Evolutionary conservation across 37 sponge, comb jelly and placozoan species (phyloP).

Genomic region (Geodia barretti): DNA sequence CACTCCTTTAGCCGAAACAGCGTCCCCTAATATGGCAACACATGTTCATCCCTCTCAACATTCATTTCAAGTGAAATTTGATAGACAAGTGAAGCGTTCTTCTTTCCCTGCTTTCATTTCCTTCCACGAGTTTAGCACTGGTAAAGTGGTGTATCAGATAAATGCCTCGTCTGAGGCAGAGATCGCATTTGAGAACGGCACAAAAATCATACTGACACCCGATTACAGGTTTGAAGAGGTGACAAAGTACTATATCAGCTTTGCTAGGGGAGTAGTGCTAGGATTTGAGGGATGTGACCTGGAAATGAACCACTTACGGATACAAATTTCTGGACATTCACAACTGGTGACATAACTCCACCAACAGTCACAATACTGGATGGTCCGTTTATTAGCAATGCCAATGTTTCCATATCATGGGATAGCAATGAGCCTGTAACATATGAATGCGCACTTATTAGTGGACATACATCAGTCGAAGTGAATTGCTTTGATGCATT

Average conservation of each 20-base stretch:
- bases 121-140: conserved; percentile 12
- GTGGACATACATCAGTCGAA: neutral
- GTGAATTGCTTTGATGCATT: conserved; percentile 29
- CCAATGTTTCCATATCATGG: conserved; percentile 25
- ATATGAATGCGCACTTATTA: conserved; percentile 2
- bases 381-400: conserved; percentile 16
- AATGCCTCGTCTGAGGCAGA: conserved; percentile 27
- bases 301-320: conserved; percentile 38
- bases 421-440: conserved; percentile 26
- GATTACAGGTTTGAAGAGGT: conserved; percentile 12
- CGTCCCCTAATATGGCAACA: conserved; percentile 9
- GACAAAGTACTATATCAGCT: conserved; percentile 8
- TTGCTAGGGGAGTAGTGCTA: conserved; percentile 37
- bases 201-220: conserved; percentile 14
- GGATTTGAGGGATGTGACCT: conserved; percentile 31
- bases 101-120: neutral
- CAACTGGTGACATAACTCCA: conserved; percentile 40
- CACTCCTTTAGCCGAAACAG: neutral
- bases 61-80: conserved; percentile 13
- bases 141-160: conserved; percentile 12
- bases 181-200: neutral
- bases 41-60: conserved; percentile 25
- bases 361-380: conserved; percentile 3
- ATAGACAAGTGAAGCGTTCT: conserved; percentile 22
- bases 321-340: conserved; percentile 34